Conservation (phyloP, 2,113 vertebrate species). For the Alectura lathami region DNA sequence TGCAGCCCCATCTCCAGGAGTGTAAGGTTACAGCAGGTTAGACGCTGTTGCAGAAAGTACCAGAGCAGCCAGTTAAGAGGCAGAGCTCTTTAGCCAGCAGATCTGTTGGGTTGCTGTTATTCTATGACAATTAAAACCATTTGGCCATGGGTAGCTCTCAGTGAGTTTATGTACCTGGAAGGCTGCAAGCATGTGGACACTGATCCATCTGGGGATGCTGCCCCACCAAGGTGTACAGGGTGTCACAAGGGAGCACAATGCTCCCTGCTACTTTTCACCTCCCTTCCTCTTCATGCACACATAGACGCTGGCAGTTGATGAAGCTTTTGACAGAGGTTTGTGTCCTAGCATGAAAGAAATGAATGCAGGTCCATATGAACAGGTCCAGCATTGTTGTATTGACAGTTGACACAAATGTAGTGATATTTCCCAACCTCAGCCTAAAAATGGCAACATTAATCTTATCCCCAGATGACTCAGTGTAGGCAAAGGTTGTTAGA, state of each 20-base stretch:
- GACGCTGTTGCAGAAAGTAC: not conserved
- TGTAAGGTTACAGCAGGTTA: rapidly evolving
- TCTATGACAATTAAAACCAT: not conserved
- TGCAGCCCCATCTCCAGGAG: rapidly evolving
- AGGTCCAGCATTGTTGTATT: not conserved
- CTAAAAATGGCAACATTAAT: not conserved
- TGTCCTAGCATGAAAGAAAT: rapidly evolving
- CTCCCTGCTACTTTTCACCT: not conserved
- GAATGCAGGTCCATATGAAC: not conserved
- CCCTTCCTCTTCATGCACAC: rapidly evolving
- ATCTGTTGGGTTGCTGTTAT: not conserved
- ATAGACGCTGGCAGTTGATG: rapidly evolving
- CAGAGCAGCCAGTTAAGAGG: not conserved
- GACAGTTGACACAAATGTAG: not conserved
- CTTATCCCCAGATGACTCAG: not conserved
- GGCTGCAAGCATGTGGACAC: not conserved
- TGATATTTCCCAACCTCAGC: too few relatives aligned
- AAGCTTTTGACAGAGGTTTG: not conserved
- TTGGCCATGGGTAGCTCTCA: rapidly evolving
- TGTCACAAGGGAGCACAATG: rapidly evolving
- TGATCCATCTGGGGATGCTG: not conserved
- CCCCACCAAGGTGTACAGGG: not conserved
- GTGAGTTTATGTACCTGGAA: not conserved
- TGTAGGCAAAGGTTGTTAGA: rapidly evolving
- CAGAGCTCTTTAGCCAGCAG: rapidly evolving